Evolutionary conservation across 2,888 invertebrate species (phyloP).

Genomic region (Dermolepida albohirtum): DNA sequence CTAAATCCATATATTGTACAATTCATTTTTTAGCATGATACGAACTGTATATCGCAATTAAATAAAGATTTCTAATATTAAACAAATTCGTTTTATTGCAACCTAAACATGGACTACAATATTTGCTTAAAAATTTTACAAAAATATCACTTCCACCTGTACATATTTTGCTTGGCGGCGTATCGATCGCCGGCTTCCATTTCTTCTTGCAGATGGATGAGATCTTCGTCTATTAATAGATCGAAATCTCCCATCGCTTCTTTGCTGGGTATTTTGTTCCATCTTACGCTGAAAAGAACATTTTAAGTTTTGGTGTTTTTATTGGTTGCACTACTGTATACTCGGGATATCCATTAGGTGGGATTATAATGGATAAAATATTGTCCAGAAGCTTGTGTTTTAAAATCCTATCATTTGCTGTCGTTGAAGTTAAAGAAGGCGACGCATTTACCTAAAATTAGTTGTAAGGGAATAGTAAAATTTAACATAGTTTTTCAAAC

Average conservation of each 20-base stretch:
- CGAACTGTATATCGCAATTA: slow-evolving; percentile 17
- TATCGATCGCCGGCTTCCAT: slow-evolving; percentile 48
- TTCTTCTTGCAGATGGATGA: slow-evolving; percentile 73
- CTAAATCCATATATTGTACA: slow-evolving; percentile 12
- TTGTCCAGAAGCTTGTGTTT: slow-evolving; percentile 95
- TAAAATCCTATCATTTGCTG: slow-evolving; percentile 91
- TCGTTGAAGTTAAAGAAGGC: slow-evolving; percentile 93
- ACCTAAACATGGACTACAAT: not conserved
- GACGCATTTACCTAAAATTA: slow-evolving; percentile 86
- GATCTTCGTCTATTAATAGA: slow-evolving; percentile 84
- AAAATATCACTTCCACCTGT: slow-evolving; percentile 56
- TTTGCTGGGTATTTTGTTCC: slow-evolving; percentile 83
- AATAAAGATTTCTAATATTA: slow-evolving; percentile 24
- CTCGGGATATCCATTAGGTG: slow-evolving; percentile 91
- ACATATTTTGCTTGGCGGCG: slow-evolving; percentile 48
- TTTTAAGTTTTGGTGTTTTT: not conserved
- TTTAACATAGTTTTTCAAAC: no score
- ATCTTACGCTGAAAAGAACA: slow-evolving; percentile 72
- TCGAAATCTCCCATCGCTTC: slow-evolving; percentile 89
- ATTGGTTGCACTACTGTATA: slow-evolving; percentile 62
- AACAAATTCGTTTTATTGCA: not conserved
- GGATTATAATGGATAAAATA: slow-evolving; percentile 89
- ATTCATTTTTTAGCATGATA: slow-evolving; percentile 25
- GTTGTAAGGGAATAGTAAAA: no score
- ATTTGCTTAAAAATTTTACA: not conserved